Base-by-base conservation (phyloP, 1,140 invertebrate species). In the Eurosta solidaginis region DNA sequence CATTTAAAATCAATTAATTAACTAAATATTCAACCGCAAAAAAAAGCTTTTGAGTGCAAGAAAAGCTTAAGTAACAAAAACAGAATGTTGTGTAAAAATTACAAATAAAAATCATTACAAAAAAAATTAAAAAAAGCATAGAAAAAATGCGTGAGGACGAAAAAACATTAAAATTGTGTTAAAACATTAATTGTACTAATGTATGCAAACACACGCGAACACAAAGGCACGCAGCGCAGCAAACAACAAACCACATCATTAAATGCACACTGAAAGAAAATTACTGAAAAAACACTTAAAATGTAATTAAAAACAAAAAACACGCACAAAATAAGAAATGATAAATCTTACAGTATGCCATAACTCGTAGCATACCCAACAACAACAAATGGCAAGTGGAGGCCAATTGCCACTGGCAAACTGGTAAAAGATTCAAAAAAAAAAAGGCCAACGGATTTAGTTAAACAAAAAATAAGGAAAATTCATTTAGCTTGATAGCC, bases 281-380 rank as follows among this genome's bases (percentile, higher is more conserved):
- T 17, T 68, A 17, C 29, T 12, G n/a, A 59, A 33, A 29, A 33
- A 27, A 17, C n/a, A 17, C 33, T 68, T 33, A 68, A 68, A 40
- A 40, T 68, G 33, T 68, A 68, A 68, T 68, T 68, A 68, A 17
- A n/a, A 68, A 68, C n/a, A 68, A 68, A n/a, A 36, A 52, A 49
- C 3, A 49, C 45, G 20, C 20, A 47, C 45, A n/a, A n/a, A 47
- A 4, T 4, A n/a, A 49, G 17, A 49, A 6, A 49, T 49, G n/a
- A 40, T 63, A n/a, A 10, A 68, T 7, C n/a, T 68, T 40, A 33
- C 59, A 42, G 40, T n/a, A 42, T 10, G n/a, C 33, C 59, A 20
- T n/a, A 40, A 36, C 59, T n/a, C n/a, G n/a, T n/a, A n/a, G n/a
- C n/a, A n/a, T n/a, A n/a, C n/a, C n/a, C n/a, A n/a, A n/a, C n/a